Evolutionary conservation across 2,113 vertebrate genomes (phyloP), one percentile per base, ranked within the genome.

Genomic region (Globicephala melas): DNA sequence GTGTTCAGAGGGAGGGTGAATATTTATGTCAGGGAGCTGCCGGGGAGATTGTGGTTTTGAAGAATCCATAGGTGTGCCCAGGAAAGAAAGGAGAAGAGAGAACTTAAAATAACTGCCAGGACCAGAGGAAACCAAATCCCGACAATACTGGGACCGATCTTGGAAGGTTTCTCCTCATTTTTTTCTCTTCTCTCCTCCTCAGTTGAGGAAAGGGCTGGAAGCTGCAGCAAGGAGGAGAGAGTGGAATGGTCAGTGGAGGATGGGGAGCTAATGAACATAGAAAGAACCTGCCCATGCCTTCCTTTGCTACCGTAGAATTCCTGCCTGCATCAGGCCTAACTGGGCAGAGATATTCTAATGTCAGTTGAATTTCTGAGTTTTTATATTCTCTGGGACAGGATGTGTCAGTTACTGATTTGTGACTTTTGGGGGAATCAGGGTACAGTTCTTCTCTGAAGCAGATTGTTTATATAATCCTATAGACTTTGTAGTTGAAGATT

Each of bases 261-360:
- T 23, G 1, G 33, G 44, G 20, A 89, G 11, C 23, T 62, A 47
- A 13, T 11, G 8, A 41, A 53, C 3, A 41, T 38, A 82, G 17
- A 50, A 41, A 50, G 6, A 58, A 36, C 4, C 2, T 50, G 3
- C 6, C 14, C 1, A 5, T 36, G 3, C 3, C 11, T 73, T 36
- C 25, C 5, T 89, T 74, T 86, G 8, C 71, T 53, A 33, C 12
- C 36, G 2, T 13, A 60, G 31, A 41, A 36, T 73, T 84, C 31
- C 25, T 36, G 33, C 14, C 11, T 38, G 1, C 9, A 91, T 36
- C 6, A 62, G 36, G 50, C 9, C 6, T 79, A 63, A 7, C 3
- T 90, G 20, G 41, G 15, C 31, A 79, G 67, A 95, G 36, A 38
- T 53, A 53, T 79, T 89, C 65, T 67, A 85, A 44, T 11, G 20